phyloP scores from a whole-genome alignment of 2,888 invertebrate genomes.

The Zonitis immaculata region DNA sequence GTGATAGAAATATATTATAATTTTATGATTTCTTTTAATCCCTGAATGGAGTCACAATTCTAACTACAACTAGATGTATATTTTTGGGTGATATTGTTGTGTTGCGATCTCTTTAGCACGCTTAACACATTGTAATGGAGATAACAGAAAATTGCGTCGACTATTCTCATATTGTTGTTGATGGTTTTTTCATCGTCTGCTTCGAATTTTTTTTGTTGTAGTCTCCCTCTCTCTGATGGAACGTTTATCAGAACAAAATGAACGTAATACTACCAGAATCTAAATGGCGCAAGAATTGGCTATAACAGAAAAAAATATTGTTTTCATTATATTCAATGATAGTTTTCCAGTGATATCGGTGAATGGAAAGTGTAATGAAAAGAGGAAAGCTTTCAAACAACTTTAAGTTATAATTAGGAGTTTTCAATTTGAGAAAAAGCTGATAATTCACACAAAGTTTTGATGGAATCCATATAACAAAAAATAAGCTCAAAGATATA shows the following conservation, averaged over 20 bases:
- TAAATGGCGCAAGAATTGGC: background rate
- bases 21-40: background rate
- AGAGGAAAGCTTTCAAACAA: background rate
- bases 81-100: background rate
- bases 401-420: background rate
- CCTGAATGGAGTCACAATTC: background rate
- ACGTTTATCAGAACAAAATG: background rate
- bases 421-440: background rate
- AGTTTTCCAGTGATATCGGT: background rate
- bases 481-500: background rate
- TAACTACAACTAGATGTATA: background rate
- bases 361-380: background rate
- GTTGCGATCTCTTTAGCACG: background rate
- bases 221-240: no score
- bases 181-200: background rate
- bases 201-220: background rate
- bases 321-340: background rate
- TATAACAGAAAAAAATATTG: background rate
- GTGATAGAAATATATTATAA: background rate
- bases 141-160: background rate
- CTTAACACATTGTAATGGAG: background rate
- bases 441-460: background rate
- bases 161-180: background rate
- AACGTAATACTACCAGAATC: background rate
- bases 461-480: background rate